These are phyloP conservation scores for Oscheius myriophilus DNA, from an alignment of 2,888 invertebrate species.

Conservation along the genomic window DNA sequence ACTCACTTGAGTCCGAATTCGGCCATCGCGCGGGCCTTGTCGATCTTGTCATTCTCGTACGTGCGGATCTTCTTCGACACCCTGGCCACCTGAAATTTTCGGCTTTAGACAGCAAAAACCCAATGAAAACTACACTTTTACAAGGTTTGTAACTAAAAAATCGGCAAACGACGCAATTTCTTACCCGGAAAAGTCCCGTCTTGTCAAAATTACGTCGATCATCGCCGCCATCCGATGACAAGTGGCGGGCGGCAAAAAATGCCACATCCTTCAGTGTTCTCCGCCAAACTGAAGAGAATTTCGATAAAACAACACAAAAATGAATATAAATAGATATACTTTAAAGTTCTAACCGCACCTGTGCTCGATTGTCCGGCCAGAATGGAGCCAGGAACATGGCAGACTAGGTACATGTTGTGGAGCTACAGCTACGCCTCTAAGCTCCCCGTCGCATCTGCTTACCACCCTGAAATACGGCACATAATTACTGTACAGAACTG, in stretches of 20 bases:
- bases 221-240: not conserved
- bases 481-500: too few species aligned
- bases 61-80: constrained; percentile 32
- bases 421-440: not conserved
- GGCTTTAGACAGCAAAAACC: too few species aligned
- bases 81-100: constrained; percentile 17
- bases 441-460: not conserved
- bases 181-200: too few species aligned
- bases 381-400: not conserved
- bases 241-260: not conserved
- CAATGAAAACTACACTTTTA: too few species aligned
- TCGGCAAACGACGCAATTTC: too few species aligned
- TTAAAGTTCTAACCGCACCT: not conserved
- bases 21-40: constrained; percentile 57
- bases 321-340: not conserved
- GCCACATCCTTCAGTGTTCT: not conserved
- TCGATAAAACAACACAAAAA: not conserved
- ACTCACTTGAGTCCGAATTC: constrained; percentile 53
- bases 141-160: too few species aligned
- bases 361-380: not conserved
- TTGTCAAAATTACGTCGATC: too few species aligned
- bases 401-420: not conserved
- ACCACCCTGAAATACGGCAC: not conserved
- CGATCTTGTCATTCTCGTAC: constrained; percentile 59
- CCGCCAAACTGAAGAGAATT: constrained; percentile 4